These are phyloP conservation scores for Pentamera pediparva DNA, from an alignment of 53 echinoderm and acorn worm species.

Conservation along the genomic window DNA sequence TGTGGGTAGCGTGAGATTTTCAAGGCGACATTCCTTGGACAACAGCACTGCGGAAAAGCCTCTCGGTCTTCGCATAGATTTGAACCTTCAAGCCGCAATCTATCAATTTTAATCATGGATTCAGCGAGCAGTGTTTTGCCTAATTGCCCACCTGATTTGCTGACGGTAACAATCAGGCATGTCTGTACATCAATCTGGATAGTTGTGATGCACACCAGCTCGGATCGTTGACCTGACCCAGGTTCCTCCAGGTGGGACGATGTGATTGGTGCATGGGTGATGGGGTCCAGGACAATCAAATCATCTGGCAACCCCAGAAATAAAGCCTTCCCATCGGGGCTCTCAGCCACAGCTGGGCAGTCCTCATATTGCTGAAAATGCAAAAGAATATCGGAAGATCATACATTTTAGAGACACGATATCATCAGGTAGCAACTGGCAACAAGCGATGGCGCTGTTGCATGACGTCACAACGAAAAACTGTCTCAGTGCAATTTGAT, in stretches of 20 bases:
- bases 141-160: constrained; percentile 79
- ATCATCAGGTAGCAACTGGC: too few relatives aligned
- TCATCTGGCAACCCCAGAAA: constrained; percentile 79
- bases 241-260: constrained; percentile 60
- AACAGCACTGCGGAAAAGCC: too few relatives aligned
- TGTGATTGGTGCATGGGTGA: constrained; percentile 59
- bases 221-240: neutral
- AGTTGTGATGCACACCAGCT: constrained; percentile 23
- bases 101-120: too few relatives aligned
- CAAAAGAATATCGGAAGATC: neutral
- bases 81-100: too few relatives aligned
- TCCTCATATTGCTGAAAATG: constrained; percentile 61
- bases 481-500: too few relatives aligned
- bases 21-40: too few relatives aligned
- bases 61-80: too few relatives aligned
- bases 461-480: too few relatives aligned
- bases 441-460: too few relatives aligned
- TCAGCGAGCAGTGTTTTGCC: too few relatives aligned
- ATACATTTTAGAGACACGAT: neutral
- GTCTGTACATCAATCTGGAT: constrained; percentile 80
- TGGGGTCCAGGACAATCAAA: constrained; percentile 62
- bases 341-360: constrained; percentile 48
- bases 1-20: too few relatives aligned
- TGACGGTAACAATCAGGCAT: constrained; percentile 65
- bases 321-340: constrained; percentile 77